Evolutionary conservation across 1,140 invertebrate species (phyloP).

Genomic region (Megathymus violae): DNA sequence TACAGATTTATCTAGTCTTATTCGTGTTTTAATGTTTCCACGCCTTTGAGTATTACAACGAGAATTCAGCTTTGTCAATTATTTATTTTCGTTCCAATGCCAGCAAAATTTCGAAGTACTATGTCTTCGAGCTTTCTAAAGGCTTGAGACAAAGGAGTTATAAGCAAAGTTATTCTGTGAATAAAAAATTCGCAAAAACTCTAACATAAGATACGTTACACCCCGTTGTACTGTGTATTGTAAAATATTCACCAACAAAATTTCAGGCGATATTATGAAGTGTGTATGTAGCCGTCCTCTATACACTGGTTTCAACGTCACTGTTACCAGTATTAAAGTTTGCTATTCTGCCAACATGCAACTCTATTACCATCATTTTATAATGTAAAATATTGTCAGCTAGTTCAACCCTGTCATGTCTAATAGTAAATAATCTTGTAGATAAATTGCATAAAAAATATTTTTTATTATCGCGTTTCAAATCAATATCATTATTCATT

Average conservation of each 20-base stretch:
- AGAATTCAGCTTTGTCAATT: no score
- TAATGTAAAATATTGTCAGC: background rate
- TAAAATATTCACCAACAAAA: background rate
- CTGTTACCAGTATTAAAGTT: slow-evolving; percentile 44
- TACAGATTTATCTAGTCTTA: slow-evolving; percentile 20
- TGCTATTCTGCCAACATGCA: background rate
- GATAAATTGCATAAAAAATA: no score
- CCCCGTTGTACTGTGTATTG: background rate
- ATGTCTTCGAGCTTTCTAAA: no score
- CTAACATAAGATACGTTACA: background rate
- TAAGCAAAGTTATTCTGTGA: background rate
- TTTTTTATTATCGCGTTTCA: no score
- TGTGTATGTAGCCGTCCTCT: background rate
- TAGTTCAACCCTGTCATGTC: background rate
- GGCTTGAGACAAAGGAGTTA: background rate
- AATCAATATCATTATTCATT: no score
- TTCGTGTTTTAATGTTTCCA: background rate
- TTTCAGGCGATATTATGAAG: background rate
- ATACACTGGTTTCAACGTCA: slow-evolving; percentile 41
- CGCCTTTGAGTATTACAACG: slow-evolving; percentile 2
- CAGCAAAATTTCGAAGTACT: no score
- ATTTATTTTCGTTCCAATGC: background rate
- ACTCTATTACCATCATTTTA: background rate
- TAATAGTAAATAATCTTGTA: background rate
- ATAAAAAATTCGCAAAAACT: background rate